Conservation (phyloP, 30 jellyfish, hydroid and myxozoan genomes). For the Aurelia sp. region DNA sequence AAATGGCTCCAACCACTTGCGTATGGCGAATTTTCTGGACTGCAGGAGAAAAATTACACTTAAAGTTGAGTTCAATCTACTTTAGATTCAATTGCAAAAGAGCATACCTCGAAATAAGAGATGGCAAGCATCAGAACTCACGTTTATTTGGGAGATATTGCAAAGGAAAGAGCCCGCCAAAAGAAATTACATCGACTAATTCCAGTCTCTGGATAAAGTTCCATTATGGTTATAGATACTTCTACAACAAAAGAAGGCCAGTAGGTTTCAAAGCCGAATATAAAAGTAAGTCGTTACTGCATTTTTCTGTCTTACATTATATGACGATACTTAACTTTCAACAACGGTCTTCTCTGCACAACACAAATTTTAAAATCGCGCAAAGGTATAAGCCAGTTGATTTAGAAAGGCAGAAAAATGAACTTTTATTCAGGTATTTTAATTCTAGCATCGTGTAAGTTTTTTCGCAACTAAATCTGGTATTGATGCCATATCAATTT, state of each 20-base stretch:
- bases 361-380: too few relatives aligned
- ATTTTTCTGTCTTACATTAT: too few relatives aligned
- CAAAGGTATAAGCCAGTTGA: too few relatives aligned
- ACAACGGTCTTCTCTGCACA: too few relatives aligned
- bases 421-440: too few relatives aligned
- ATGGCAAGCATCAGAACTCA: slow-evolving; percentile 46
- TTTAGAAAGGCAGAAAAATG: too few relatives aligned
- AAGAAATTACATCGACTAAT: background rate
- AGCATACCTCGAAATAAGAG: slow-evolving; percentile 49
- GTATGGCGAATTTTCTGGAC: slow-evolving; percentile 67
- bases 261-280: slow-evolving; percentile 67
- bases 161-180: slow-evolving; percentile 62
- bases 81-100: slow-evolving; percentile 49
- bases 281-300: slow-evolving; percentile 6
- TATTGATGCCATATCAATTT: too few relatives aligned
- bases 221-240: slow-evolving; percentile 66
- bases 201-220: slow-evolving; percentile 55
- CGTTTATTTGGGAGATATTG: slow-evolving; percentile 51
- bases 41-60: slow-evolving; percentile 47
- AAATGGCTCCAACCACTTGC: slow-evolving; percentile 31
- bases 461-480: too few relatives aligned
- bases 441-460: too few relatives aligned
- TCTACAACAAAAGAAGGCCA: slow-evolving; percentile 9
- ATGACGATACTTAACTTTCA: too few relatives aligned
- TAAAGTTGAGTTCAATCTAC: slow-evolving; percentile 12